Percentiles rank a stretch among this genome's conserved stretches.
Evolutionary conservation across 1,140 invertebrate genomes (phyloP).

Genomic region (Artemia franciscana): DNA sequence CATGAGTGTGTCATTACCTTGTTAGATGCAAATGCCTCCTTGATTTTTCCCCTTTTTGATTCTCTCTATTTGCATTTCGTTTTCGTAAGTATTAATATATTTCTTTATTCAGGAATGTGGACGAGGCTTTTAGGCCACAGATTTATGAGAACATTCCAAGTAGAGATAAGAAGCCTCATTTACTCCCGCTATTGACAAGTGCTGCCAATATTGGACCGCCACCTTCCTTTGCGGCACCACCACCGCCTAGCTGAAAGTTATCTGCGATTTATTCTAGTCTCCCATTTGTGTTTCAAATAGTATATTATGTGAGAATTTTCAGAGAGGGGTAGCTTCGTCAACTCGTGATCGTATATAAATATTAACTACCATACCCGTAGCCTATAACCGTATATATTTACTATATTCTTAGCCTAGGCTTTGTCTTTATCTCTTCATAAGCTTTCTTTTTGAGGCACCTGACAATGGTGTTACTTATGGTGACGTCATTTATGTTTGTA

Average conservation of each 20-base stretch:
- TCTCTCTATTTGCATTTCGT: background rate
- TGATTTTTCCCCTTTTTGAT: background rate
- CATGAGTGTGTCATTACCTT: conserved; percentile 1
- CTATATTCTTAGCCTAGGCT: too few relatives aligned
- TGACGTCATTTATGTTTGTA: too few relatives aligned
- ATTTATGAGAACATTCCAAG: conserved; percentile 23
- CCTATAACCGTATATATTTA: too few relatives aligned
- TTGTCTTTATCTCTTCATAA: too few relatives aligned
- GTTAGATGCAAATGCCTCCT: background rate
- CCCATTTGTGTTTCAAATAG: background rate
- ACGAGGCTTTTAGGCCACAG: conserved; percentile 19
- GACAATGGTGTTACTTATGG: too few relatives aligned
- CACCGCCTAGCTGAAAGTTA: conserved; percentile 16
- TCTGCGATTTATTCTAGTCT: background rate
- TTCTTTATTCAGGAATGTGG: conserved; percentile 16
- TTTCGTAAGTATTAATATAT: conserved; percentile 1
- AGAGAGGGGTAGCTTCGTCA: too few relatives aligned
- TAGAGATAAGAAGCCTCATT: conserved; percentile 16
- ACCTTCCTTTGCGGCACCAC: conserved; percentile 17
- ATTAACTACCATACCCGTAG: too few relatives aligned
- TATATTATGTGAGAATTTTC: background rate
- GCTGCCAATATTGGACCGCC: conserved; percentile 18
- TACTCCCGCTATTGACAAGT: conserved; percentile 7
- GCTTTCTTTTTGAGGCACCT: too few relatives aligned
- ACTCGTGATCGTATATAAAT: too few relatives aligned